Percentiles rank a stretch among this genome's conserved stretches.
Conservation (phyloP, 2,113 vertebrate species). For the Alaudala cheleensis region DNA sequence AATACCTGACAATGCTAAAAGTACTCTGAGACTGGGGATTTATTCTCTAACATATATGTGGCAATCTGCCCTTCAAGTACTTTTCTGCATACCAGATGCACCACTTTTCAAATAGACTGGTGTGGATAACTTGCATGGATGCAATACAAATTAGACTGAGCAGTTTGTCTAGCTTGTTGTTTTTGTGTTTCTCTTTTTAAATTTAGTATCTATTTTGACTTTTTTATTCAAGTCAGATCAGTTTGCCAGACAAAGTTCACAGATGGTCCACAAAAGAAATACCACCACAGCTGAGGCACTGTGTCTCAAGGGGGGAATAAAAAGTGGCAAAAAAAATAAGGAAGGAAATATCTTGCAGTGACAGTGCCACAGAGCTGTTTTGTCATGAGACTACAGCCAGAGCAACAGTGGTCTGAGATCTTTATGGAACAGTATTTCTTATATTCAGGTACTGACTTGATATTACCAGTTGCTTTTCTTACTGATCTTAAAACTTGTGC, state of each 20-base stretch:
- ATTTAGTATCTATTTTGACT: background rate
- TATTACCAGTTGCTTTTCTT: background rate
- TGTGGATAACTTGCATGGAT: background rate
- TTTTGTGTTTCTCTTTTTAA: background rate
- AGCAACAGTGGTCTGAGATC: background rate
- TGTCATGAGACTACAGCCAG: background rate
- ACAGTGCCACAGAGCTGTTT: background rate
- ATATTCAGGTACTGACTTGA: background rate
- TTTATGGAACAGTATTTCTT: background rate
- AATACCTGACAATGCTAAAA: background rate
- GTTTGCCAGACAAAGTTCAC: background rate
- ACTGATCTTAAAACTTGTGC: background rate
- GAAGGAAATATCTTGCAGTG: background rate
- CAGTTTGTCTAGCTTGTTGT: background rate
- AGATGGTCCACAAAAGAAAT: background rate
- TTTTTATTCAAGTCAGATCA: background rate
- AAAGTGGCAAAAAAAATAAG: background rate
- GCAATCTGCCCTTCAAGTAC: background rate
- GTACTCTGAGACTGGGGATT: background rate
- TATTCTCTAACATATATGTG: background rate
- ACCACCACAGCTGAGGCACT: background rate
- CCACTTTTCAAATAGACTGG: background rate
- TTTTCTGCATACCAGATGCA: background rate
- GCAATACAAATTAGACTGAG: background rate
- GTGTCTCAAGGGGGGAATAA: background rate